Conservation (phyloP, 2,797 vertebrate species). For the Falco novaeseelandiae region DNA sequence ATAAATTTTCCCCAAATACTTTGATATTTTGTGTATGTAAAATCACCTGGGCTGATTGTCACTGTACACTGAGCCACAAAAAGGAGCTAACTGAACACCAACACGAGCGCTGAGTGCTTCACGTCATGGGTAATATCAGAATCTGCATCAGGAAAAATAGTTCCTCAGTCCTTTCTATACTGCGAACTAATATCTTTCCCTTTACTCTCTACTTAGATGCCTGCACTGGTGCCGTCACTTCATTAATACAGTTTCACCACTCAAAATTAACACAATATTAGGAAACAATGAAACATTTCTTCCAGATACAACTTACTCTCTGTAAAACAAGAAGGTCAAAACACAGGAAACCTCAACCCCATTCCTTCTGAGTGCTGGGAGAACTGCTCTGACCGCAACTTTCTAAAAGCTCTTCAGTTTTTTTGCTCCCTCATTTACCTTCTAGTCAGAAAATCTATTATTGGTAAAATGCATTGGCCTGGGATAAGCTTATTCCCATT, state of each 20-base stretch:
- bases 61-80: neutral
- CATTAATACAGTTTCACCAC: neutral
- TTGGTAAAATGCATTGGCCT: conserved; percentile 17
- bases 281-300: neutral
- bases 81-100: neutral
- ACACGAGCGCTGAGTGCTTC: neutral
- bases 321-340: neutral
- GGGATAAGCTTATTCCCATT: conserved; percentile 36
- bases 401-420: neutral
- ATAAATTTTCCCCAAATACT: neutral
- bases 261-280: neutral
- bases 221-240: accelerated
- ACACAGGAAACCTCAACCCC: neutral
- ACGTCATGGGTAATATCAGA: neutral
- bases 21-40: neutral
- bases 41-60: neutral
- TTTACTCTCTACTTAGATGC: neutral
- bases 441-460: conserved; percentile 38
- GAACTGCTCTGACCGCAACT: neutral
- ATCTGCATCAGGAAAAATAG: neutral
- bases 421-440: conserved; percentile 25
- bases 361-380: neutral
- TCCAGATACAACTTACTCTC: neutral
- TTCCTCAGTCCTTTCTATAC: neutral
- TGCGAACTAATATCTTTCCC: neutral